Base-by-base conservation (phyloP, 1,140 invertebrate genomes). In the Aradophagus sp. region DNA sequence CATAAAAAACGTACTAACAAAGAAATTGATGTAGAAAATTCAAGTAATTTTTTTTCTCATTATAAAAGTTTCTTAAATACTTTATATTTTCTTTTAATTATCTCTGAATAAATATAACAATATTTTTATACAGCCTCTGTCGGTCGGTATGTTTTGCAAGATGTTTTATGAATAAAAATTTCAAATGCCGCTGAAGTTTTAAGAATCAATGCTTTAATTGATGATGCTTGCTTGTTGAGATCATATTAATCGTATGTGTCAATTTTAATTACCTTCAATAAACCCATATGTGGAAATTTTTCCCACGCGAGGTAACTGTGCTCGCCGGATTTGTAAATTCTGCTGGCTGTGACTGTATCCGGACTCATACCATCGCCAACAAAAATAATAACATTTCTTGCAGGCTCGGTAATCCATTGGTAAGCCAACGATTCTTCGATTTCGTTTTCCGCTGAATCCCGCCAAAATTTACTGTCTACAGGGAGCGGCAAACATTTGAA, bases 361-460 rank as follows among this genome's bases (percentile, higher is more conserved):
- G 94, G 88, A 4, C 96, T 95, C 96, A 99, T 97, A 0, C 97
- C 96, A 78, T 98, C 96, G 0, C 96, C 97, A 7, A 98, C 86
- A 77, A 98, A 98, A 0, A 98, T 65, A 14, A 98, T 94, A 0
- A 97, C 91, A 82, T 98, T 98, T 81, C 93, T 95, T 0, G 96
- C 96, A 0, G 84, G 78, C 0, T 88, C 87, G 1, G 84, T 80
- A 62, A 92, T 92, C 74, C 83, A 86, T 78, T 88, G 84, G 5
- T 89, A 83, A 12, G 86, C 83, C 1, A 93, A 73, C 0, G 91
- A 88, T 32, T 88, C 87, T 41, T 89, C 77, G 0, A 94, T 75
- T 56, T 93, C 91, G 1, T 84, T 75, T 16, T 80, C 62, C 0
- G 88, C 90, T 12, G 88, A 27, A 0, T 77, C 53, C 0, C 68